A percentile compares a stretch with the other conserved stretches of the same genome.
Evolutionary conservation across 2,888 invertebrate species (phyloP).

Genomic region (Drosophila limbata): DNA sequence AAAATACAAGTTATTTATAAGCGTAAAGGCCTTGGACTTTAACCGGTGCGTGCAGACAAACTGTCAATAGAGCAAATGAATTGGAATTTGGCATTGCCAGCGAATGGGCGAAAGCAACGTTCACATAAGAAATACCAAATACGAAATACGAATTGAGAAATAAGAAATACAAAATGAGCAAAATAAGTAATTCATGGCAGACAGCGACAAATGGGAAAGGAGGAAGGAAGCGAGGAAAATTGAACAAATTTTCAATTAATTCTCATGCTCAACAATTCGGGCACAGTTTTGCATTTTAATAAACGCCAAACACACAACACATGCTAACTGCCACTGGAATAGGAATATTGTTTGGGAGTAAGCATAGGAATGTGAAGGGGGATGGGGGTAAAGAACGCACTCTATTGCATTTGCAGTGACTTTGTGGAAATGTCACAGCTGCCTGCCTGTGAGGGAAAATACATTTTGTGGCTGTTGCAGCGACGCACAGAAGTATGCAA

Average conservation of each 20-base stretch:
- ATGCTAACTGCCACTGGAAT: constrained; percentile 56
- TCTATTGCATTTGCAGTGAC: constrained; percentile 30
- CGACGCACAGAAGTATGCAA: constrained; percentile 70
- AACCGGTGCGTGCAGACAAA: constrained; percentile 64
- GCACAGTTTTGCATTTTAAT: constrained; percentile 66
- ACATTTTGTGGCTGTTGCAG: constrained; percentile 70
- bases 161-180: not conserved
- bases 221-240: constrained; percentile 6
- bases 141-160: constrained; percentile 8
- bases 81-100: constrained; percentile 35
- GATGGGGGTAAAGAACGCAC: not conserved
- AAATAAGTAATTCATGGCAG: constrained; percentile 15
- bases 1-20: constrained; percentile 69
- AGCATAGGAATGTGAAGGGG: too few relatives aligned
- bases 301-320: constrained; percentile 69
- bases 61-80: constrained; percentile 68
- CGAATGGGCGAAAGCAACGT: constrained; percentile 24
- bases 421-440: constrained; percentile 70
- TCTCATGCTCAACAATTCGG: constrained; percentile 48
- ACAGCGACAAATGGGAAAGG: not conserved
- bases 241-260: constrained; percentile 73
- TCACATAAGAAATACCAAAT: constrained; percentile 24
- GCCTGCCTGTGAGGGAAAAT: constrained; percentile 66
- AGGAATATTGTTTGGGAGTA: not conserved
- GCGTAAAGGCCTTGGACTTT: constrained; percentile 61